These are phyloP conservation scores for Sebastes taczanowskii DNA, from an alignment of 2,797 vertebrate genomes.

Conservation along the genomic window DNA sequence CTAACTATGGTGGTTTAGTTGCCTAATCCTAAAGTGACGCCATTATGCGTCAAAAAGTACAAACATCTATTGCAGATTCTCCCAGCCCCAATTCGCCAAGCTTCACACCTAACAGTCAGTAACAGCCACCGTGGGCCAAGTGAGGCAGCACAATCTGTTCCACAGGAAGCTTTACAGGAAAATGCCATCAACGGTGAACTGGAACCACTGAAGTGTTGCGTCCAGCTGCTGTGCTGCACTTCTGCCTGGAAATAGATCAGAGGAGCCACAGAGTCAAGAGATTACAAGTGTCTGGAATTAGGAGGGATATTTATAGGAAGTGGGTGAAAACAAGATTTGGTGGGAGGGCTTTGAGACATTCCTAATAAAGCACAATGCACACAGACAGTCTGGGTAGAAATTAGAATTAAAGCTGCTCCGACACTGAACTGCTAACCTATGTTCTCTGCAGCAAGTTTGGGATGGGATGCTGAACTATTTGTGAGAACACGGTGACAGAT, in stretches of 20 bases:
- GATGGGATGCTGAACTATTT: background rate
- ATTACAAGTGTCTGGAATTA: background rate
- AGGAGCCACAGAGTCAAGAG: conserved; percentile 1
- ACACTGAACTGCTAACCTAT: conserved; percentile 5
- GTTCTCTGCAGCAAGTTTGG: background rate
- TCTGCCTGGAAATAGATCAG: conserved; percentile 2
- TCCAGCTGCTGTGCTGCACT: conserved; percentile 5
- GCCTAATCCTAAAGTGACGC: no score
- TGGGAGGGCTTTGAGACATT: background rate
- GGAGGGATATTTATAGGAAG: background rate
- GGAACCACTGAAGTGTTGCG: conserved; percentile 6
- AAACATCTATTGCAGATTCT: background rate
- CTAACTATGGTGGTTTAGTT: no score
- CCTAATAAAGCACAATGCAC: background rate
- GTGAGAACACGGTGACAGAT: background rate
- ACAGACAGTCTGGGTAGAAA: background rate
- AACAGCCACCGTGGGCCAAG: background rate
- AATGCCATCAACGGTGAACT: conserved; percentile 26
- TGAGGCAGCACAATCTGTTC: conserved; percentile 17
- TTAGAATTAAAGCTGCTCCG: background rate
- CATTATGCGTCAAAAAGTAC: background rate
- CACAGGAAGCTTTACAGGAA: conserved; percentile 7
- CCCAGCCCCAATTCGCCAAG: background rate
- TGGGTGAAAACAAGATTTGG: background rate
- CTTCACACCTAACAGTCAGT: background rate